Evolutionary conservation across 2,888 invertebrate genomes (phyloP).

Genomic region (Elysia crispata): DNA sequence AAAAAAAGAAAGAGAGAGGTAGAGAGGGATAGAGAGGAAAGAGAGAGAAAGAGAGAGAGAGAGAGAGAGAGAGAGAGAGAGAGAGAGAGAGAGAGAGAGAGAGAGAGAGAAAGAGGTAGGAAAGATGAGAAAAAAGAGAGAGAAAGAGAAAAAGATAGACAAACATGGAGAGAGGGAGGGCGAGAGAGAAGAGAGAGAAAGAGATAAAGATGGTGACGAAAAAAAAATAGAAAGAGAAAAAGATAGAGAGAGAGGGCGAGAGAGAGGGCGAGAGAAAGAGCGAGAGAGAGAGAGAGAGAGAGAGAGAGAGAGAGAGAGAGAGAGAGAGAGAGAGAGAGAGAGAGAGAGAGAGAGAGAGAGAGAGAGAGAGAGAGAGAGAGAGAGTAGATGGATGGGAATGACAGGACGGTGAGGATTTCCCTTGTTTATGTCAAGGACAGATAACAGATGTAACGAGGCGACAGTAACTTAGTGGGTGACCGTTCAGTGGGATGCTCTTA

Average conservation of each 20-base stretch:
- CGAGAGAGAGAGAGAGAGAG: not conserved
- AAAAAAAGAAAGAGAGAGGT: not conserved
- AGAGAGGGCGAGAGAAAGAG: not conserved
- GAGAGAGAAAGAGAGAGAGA: not conserved
- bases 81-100: not conserved
- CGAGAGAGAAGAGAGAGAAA: not conserved
- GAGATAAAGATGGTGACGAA: not conserved
- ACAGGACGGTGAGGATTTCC: too few species aligned
- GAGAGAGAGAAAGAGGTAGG: constrained; percentile 11
- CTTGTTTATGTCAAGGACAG: too few species aligned
- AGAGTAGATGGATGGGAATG: too few species aligned
- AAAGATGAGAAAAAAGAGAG: not conserved
- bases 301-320: not conserved
- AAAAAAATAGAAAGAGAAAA: not conserved
- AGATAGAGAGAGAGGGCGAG: not conserved
- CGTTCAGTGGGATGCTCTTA: too few species aligned
- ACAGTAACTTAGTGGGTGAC: too few species aligned
- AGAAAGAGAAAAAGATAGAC: too few species aligned
- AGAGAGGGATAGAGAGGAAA: not conserved
- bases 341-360: too few species aligned
- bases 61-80: constrained; percentile 10
- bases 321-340: not conserved
- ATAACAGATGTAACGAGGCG: too few species aligned
- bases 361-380: too few species aligned
- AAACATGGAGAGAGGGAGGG: too few species aligned